A percentile compares a stretch with the other conserved stretches of the same genome.
Evolutionary conservation across 2,888 invertebrate species (phyloP).

Genomic region (Nudaria mundana): DNA sequence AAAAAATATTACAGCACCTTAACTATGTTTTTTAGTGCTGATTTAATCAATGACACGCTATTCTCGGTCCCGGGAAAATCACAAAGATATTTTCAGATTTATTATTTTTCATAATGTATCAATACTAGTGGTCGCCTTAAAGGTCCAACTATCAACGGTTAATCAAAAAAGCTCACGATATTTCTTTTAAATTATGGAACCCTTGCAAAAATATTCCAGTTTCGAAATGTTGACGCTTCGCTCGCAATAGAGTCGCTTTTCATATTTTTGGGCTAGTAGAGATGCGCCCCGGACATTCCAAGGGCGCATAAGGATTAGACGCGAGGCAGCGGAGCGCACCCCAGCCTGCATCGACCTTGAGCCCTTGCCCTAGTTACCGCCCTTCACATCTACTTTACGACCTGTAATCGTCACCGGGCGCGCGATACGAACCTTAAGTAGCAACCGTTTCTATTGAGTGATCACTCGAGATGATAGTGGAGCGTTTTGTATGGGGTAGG

Average conservation of each 20-base stretch:
- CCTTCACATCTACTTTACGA: constrained; percentile 27
- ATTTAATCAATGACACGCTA: no score
- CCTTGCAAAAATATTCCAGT: no score
- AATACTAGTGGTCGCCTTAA: no score
- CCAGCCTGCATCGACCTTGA: constrained; percentile 64
- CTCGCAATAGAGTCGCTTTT: constrained; percentile 22
- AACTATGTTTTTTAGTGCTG: no score
- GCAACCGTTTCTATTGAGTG: constrained; percentile 24
- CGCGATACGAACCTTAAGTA: constrained; percentile 18
- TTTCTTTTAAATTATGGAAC: no score
- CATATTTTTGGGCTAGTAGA: constrained; percentile 38
- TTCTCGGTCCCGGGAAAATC: no score
- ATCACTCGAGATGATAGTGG: constrained; percentile 36
- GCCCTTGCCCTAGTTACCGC: constrained; percentile 50
- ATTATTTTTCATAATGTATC: no score
- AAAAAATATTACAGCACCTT: no score
- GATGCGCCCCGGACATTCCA: constrained; percentile 39
- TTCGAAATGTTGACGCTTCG: no score
- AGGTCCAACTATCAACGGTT: no score
- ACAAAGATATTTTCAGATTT: no score
- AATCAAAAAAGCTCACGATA: no score
- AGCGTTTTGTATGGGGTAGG: constrained; percentile 41
- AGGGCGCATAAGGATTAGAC: constrained; percentile 51
- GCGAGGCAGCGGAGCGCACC: constrained; percentile 33
- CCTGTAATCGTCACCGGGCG: constrained; percentile 13